Evolutionary conservation across 2,797 vertebrate species (phyloP).

Genomic region (Macropodus opercularis): DNA sequence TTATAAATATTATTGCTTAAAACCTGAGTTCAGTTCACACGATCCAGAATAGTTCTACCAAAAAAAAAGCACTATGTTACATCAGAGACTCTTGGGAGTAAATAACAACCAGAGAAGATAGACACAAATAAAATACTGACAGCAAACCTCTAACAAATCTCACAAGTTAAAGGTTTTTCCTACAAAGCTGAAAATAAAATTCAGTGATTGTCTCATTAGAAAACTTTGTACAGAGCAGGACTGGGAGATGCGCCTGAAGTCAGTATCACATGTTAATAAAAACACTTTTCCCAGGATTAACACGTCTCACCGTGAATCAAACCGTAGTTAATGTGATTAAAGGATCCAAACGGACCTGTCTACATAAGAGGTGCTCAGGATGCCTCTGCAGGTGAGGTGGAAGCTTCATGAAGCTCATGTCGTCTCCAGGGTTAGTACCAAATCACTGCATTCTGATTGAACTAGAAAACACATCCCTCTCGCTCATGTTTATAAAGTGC

Average conservation of each 20-base stretch:
- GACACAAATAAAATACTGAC: not conserved
- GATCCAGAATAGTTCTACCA: not conserved
- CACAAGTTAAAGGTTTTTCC: not conserved
- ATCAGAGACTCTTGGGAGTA: not conserved
- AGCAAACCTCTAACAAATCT: too few species aligned
- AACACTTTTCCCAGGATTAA: not conserved
- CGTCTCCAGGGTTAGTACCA: not conserved
- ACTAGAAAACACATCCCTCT: not conserved
- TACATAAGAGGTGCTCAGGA: not conserved
- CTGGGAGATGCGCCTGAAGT: not conserved
- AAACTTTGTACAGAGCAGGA: not conserved
- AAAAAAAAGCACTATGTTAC: not conserved
- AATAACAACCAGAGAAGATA: not conserved
- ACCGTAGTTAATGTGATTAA: too few species aligned
- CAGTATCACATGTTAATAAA: not conserved
- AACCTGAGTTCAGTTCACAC: not conserved
- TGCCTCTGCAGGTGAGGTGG: not conserved
- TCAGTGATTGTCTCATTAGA: slow-evolving; percentile 14
- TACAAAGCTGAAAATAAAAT: not conserved
- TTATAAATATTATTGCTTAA: not conserved
- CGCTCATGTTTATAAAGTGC: slow-evolving; percentile 34
- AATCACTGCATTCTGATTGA: not conserved
- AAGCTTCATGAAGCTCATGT: too few species aligned
- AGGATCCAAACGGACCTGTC: not conserved
- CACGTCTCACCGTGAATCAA: not conserved